These are phyloP conservation scores for Zeuzera pyrina DNA, from an alignment of 2,888 invertebrate species.

Conservation along the genomic window DNA sequence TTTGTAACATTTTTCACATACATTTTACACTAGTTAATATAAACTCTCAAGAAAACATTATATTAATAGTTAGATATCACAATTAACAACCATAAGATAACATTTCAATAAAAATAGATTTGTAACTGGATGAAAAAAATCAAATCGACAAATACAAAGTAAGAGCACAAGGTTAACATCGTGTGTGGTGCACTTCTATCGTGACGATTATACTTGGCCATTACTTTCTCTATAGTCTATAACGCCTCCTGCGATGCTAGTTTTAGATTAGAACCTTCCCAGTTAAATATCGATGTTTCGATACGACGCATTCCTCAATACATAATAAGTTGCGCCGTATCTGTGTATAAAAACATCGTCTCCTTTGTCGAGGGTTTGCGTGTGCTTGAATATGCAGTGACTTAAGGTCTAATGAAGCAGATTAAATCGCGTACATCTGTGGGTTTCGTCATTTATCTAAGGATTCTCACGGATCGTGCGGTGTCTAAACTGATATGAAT, in stretches of 20 bases:
- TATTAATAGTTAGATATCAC: too few relatives aligned
- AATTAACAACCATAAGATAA: too few relatives aligned
- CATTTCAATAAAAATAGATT: too few relatives aligned
- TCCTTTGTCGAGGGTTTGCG: too few relatives aligned
- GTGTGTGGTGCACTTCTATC: conserved; percentile 48
- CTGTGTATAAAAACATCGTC: too few relatives aligned
- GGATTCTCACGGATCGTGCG: conserved; percentile 50
- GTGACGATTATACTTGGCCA: conserved; percentile 44
- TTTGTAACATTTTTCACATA: conserved; percentile 54
- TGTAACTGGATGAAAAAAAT: too few relatives aligned
- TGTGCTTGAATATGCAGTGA: conserved; percentile 26
- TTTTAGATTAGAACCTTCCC: conserved; percentile 34
- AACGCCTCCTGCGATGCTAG: conserved; percentile 49
- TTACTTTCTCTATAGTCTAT: conserved; percentile 50
- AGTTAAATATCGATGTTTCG: conserved; percentile 25
- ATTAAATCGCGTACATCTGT: conserved; percentile 45
- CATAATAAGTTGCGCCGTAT: too few relatives aligned
- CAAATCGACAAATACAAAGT: too few relatives aligned
- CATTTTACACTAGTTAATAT: too few relatives aligned
- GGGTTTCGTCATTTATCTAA: conserved; percentile 39
- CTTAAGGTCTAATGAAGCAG: conserved; percentile 46
- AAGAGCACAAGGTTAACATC: conserved; percentile 27
- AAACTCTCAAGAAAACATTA: too few relatives aligned
- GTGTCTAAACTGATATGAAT: conserved; percentile 37
- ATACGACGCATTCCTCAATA: too few relatives aligned